Percentiles rank a stretch among this genome's conserved stretches.
Evolutionary conservation across 2,113 vertebrate species (phyloP).

Genomic region (Lepus americanus): DNA sequence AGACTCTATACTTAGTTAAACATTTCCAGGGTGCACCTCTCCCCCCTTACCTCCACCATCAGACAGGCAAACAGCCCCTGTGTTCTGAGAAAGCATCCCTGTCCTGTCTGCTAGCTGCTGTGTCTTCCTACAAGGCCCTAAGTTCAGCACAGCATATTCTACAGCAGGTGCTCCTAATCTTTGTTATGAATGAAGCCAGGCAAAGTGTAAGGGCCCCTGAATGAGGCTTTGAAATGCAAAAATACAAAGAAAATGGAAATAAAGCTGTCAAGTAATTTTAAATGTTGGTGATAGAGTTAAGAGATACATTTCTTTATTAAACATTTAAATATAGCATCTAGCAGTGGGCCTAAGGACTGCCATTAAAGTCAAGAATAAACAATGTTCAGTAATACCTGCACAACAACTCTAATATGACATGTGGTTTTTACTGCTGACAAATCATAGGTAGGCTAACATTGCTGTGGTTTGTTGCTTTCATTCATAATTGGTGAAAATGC

Average conservation of each 20-base stretch:
- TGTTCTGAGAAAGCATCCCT: neutral
- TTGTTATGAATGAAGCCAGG: neutral
- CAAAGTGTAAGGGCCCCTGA: neutral
- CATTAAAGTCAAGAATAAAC: neutral
- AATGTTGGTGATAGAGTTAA: neutral
- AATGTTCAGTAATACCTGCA: neutral
- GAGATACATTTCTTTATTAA: constrained; percentile 17
- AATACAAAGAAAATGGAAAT: constrained; percentile 58
- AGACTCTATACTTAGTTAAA: neutral
- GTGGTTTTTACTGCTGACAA: neutral
- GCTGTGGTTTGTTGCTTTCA: neutral
- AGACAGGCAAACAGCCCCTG: neutral
- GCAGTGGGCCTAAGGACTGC: neutral
- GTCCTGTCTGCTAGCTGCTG: neutral
- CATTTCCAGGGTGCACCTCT: neutral
- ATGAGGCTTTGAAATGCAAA: neutral
- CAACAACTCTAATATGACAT: neutral
- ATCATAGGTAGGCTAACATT: neutral
- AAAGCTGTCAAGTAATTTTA: constrained; percentile 13
- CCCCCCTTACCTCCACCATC: neutral
- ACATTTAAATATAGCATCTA: constrained; percentile 24
- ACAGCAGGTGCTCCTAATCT: neutral
- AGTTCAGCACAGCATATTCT: neutral
- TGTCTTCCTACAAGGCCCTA: neutral
- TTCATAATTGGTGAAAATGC: constrained; percentile 19